A percentile compares a stretch with the other conserved stretches of the same genome.
Evolutionary conservation across 2,113 vertebrate genomes (phyloP).

Genomic region (Galemys pyrenaicus): DNA sequence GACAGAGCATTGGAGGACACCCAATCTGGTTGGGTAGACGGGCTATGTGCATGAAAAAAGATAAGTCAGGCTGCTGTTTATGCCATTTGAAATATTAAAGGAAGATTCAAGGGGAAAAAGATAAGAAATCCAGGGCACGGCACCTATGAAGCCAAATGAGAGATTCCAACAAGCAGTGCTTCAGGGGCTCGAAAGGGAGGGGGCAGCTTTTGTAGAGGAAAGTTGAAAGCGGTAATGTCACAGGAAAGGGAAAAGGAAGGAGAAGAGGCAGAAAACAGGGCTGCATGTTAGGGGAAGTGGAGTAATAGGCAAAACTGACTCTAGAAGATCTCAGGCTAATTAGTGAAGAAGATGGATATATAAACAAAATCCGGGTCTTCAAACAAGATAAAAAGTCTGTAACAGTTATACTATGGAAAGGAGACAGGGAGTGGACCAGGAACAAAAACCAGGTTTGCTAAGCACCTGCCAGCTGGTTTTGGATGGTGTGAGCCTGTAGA

Average conservation of each 20-base stretch:
- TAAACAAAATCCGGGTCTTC: not conserved
- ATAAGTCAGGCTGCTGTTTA: constrained; percentile 32
- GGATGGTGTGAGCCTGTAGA: not conserved
- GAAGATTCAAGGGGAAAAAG: constrained; percentile 7
- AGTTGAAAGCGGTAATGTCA: not conserved
- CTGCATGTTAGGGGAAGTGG: not conserved
- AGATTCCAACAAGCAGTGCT: not conserved
- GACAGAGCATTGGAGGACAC: constrained; percentile 58
- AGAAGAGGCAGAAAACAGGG: not conserved
- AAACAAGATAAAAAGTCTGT: not conserved
- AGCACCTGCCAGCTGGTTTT: not conserved
- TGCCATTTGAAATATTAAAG: constrained; percentile 52
- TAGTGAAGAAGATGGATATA: not conserved
- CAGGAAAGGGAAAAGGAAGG: not conserved
- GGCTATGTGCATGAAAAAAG: constrained; percentile 29
- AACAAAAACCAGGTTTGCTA: not conserved
- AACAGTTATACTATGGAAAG: not conserved
- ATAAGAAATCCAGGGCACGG: not conserved
- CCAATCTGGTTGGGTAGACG: constrained; percentile 52
- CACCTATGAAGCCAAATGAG: not conserved
- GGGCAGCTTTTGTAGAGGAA: not conserved
- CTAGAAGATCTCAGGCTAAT: not conserved
- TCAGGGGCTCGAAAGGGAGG: not conserved
- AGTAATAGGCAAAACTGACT: not conserved
- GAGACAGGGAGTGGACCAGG: not conserved